A percentile compares a stretch with the other conserved stretches of the same genome.
Conservation (phyloP, 1,140 invertebrate genomes). For the Drosophila repleta region DNA sequence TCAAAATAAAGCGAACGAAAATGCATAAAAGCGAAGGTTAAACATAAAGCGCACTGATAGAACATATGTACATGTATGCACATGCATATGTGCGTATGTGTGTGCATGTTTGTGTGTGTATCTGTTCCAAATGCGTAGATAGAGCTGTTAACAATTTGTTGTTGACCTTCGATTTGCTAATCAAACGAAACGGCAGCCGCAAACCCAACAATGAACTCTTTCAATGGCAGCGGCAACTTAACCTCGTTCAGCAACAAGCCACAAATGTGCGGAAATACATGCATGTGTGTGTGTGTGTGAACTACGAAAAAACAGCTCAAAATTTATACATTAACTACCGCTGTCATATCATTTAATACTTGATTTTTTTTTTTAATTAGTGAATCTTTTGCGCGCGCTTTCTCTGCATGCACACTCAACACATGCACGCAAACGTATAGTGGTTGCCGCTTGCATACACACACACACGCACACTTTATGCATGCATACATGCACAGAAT, state of each 20-base stretch:
- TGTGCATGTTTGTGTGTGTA: background rate
- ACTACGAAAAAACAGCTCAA: constrained; percentile 33
- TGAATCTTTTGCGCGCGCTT: constrained; percentile 70
- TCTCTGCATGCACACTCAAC: constrained; percentile 54
- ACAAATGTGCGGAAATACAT: constrained; percentile 53
- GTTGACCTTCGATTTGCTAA: constrained; percentile 62
- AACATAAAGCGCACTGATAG: constrained; percentile 26
- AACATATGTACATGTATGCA: constrained; percentile 6
- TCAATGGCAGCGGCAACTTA: constrained; percentile 60
- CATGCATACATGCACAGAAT: constrained; percentile 25
- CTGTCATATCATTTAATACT: constrained; percentile 22
- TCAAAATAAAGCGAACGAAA: constrained; percentile 26
- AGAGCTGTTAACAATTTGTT: constrained; percentile 55
- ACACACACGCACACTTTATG: constrained; percentile 7
- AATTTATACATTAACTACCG: constrained; percentile 18
- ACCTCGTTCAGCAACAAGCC: constrained; percentile 53
- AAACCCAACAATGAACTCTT: constrained; percentile 65
- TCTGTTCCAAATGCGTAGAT: constrained; percentile 46
- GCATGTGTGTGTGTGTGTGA: background rate
- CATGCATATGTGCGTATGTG: background rate
- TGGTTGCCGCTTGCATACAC: constrained; percentile 32
- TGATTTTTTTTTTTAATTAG: constrained; percentile 45
- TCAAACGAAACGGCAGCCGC: constrained; percentile 50
- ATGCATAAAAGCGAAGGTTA: constrained; percentile 41
- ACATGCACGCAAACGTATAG: constrained; percentile 6